Evolutionary conservation across 1,140 invertebrate species (phyloP), one percentile per base, ranked within the genome.

Genomic region (Drosophila kohkoa): DNA sequence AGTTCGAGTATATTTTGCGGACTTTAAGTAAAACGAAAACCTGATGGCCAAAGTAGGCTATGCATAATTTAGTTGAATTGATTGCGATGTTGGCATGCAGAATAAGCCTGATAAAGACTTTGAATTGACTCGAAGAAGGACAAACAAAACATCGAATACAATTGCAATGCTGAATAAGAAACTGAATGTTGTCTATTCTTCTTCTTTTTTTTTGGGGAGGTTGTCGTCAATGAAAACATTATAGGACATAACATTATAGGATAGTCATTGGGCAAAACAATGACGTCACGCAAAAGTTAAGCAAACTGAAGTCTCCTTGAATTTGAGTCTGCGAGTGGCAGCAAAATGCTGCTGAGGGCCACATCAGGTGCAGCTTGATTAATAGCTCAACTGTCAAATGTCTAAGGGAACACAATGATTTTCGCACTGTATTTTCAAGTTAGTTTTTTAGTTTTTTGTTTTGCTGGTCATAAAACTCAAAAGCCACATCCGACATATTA

Each of bases 401-500:
- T 11, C 54, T 41, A 8, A 28, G 1, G 8, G 32, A 54, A 35
- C 13, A 13, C 28, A 54, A 54, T 54, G 28, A 35, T 25, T 25
- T 25, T 25, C 20, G 20, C 20, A 25, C 20, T 25, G 20, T 25
- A 15, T n/a, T 54, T 54, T 5, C 32, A 5, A 13, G 41, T 45
- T 13, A 13, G 11, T 35, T 64, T 64, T 64, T 45, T 35, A 13
- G 16, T 65, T 55, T 46, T 15, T 41, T 28, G 20, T 46, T 15
- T 41, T 28, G 20, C 13, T 62, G 69, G 60, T 71, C 78, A 51
- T 80, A 75, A 71, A 81, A 79, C 72, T 79, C 72, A 75, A 79
- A 79, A 81, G 77, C 77, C 77, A 79, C 77, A 80, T 79, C 77
- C 77, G 72, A 66, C 77, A 80, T 80, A 81, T 81, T 76, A 81